Evolutionary conservation across 2,113 vertebrate species (phyloP).

Genomic region (Chionodraco myersi): DNA sequence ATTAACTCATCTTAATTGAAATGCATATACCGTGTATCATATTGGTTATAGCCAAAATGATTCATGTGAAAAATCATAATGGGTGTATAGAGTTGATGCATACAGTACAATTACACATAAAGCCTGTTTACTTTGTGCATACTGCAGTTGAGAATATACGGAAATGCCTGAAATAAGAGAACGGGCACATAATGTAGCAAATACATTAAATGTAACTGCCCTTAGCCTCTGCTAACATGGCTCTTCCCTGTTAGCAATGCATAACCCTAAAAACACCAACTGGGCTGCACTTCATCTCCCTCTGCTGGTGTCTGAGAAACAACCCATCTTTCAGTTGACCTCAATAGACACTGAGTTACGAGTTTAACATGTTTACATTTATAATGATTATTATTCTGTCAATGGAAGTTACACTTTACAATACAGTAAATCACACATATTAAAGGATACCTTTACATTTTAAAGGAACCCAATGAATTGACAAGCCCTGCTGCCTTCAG

Average conservation of each 20-base stretch:
- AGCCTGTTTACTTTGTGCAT: background rate
- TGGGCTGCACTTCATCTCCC: constrained; percentile 27
- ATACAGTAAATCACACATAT: background rate
- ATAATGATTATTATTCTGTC: too few species aligned
- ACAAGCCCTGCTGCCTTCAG: background rate
- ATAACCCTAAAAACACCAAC: background rate
- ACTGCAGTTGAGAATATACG: background rate
- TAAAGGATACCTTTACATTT: too few species aligned
- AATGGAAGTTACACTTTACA: background rate
- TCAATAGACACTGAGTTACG: background rate
- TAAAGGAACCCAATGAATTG: background rate
- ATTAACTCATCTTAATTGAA: background rate
- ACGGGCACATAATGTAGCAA: background rate
- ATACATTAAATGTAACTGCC: background rate
- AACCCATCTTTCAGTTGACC: background rate
- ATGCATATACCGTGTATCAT: background rate
- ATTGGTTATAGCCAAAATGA: too few species aligned
- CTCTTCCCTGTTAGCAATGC: background rate
- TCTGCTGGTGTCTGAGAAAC: constrained; percentile 31
- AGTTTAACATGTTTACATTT: too few species aligned
- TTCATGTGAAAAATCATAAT: background rate
- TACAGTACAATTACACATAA: background rate
- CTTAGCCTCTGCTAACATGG: background rate
- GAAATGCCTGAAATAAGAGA: background rate
- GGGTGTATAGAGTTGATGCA: background rate